Evolutionary conservation across 2,797 vertebrate species (phyloP).

Genomic region (Muscicapa striata): DNA sequence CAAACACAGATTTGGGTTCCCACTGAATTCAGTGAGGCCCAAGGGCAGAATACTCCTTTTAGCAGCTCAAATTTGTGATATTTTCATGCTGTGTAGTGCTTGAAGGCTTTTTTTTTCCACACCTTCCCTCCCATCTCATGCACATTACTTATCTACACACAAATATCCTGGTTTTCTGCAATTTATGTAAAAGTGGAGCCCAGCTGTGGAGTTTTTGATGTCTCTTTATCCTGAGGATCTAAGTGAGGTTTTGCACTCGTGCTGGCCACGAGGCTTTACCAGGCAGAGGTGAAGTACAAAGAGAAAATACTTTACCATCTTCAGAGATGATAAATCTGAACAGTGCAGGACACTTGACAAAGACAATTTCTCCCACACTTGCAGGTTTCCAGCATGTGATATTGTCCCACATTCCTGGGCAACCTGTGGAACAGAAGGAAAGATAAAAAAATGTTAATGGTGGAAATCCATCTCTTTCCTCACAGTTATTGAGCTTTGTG

Average conservation of each 20-base stretch:
- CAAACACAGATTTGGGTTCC: neutral
- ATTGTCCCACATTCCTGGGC: constrained; percentile 96
- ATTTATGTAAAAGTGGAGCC: neutral
- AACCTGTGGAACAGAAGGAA: constrained; percentile 72
- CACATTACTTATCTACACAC: rapidly evolving
- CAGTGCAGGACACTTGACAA: constrained; percentile 89
- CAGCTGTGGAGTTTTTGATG: neutral
- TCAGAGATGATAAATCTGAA: constrained; percentile 87
- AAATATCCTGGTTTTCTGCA: neutral
- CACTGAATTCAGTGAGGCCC: neutral
- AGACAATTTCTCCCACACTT: constrained; percentile 84
- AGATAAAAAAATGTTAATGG: neutral
- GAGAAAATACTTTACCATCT: constrained; percentile 77
- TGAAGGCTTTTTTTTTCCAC: neutral
- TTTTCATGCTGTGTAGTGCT: neutral
- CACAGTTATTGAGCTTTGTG: neutral
- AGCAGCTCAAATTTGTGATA: neutral
- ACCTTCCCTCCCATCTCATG: rapidly evolving
- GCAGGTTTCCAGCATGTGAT: constrained; percentile 94
- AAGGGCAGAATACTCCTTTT: neutral
- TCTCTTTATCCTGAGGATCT: neutral
- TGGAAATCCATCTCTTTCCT: neutral
- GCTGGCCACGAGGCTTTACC: neutral
- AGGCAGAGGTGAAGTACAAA: neutral
- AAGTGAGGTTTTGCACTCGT: neutral